Conservation (phyloP, 2,797 vertebrate species). For the Loris lydekkerianus region DNA sequence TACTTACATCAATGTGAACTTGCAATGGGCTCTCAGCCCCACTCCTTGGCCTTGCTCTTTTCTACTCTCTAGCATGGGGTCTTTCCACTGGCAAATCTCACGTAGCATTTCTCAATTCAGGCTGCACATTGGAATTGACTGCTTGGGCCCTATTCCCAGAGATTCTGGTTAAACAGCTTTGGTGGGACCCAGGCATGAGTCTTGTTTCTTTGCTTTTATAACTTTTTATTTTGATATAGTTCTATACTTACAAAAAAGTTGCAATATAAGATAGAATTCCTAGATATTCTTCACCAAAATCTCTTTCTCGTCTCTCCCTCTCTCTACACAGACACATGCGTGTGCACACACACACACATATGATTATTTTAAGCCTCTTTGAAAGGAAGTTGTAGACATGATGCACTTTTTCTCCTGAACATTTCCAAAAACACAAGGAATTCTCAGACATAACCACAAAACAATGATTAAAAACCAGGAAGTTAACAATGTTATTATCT, state of each 20-base stretch:
- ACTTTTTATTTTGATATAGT: background rate
- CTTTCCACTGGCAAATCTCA: background rate
- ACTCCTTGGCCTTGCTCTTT: background rate
- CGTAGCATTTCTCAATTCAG: background rate
- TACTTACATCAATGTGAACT: background rate
- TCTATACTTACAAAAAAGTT: background rate
- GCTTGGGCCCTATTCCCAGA: background rate
- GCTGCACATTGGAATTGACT: background rate
- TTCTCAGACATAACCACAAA: background rate
- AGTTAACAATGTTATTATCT: background rate
- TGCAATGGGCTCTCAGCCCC: background rate
- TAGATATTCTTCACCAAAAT: background rate
- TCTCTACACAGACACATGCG: background rate
- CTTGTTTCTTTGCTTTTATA: background rate
- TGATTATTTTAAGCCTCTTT: background rate
- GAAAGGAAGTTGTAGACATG: background rate
- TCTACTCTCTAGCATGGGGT: background rate
- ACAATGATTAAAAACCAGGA: background rate
- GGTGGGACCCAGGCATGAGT: background rate
- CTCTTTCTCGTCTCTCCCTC: background rate
- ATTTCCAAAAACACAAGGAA: slow-evolving; percentile 17
- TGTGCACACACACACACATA: too few relatives aligned
- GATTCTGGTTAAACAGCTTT: background rate
- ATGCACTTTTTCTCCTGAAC: background rate
- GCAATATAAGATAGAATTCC: background rate